phyloP scores from a whole-genome alignment of 1,140 invertebrate species.

The Drosophila miranda region DNA sequence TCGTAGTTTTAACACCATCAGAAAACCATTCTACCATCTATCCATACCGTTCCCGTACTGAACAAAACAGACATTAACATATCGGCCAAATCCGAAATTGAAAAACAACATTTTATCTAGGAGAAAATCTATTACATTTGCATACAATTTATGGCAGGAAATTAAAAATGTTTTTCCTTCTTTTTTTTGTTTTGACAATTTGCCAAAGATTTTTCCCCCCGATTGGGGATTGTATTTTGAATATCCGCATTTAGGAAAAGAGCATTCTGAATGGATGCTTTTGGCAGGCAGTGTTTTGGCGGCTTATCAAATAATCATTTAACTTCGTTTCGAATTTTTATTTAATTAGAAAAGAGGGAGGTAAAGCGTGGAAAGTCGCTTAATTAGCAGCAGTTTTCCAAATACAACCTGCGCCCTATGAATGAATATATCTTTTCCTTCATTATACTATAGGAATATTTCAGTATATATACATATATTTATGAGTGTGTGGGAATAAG shows the following conservation, averaged over 20 bases:
- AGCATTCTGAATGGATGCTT: conserved; percentile 17
- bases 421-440: conserved; percentile 17
- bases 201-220: conserved; percentile 69
- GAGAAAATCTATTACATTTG: conserved; percentile 57
- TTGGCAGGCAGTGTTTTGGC: conserved; percentile 31
- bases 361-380: conserved; percentile 14
- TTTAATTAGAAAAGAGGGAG: conserved; percentile 35
- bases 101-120: conserved; percentile 46
- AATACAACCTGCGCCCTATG: conserved; percentile 23
- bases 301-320: conserved; percentile 48
- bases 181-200: conserved; percentile 66
- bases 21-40: conserved; percentile 16
- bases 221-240: conserved; percentile 36
- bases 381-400: conserved; percentile 28
- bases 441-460: not conserved
- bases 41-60: not conserved
- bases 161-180: conserved; percentile 74
- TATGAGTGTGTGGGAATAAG: conserved; percentile 22
- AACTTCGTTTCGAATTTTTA: conserved; percentile 14
- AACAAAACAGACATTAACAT: conserved; percentile 24
- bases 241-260: conserved; percentile 48
- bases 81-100: conserved; percentile 37
- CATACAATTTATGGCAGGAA: conserved; percentile 76
- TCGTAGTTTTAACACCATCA: conserved; percentile 27
- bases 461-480: not conserved